phyloP scores from a whole-genome alignment of 2,797 vertebrate species.

The Peromyscus aztecus region DNA sequence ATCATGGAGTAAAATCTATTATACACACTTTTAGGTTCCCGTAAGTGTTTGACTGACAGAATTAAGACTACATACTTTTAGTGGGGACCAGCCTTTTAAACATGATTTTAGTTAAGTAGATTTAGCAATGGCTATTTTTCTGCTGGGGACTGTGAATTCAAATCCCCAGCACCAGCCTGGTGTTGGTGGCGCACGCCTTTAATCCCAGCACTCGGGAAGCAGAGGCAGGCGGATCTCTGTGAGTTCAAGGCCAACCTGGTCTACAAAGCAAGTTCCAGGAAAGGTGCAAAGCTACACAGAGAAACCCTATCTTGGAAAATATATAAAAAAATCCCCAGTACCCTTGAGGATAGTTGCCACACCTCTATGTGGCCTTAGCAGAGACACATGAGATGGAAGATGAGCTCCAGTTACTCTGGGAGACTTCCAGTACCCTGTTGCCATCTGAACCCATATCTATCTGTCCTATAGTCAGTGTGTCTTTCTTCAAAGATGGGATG shows the following conservation, averaged over 20 bases:
- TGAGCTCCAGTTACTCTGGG: neutral
- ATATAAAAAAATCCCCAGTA: neutral
- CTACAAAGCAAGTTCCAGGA: too few relatives aligned
- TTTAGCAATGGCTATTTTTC: neutral
- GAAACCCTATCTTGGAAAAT: too few relatives aligned
- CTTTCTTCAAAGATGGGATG: neutral
- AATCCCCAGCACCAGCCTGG: neutral
- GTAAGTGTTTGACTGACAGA: neutral
- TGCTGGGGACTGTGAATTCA: neutral
- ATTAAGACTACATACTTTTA: slow-evolving; percentile 7
- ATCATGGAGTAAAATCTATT: neutral
- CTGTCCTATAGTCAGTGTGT: neutral
- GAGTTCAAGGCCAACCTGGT: too few relatives aligned
- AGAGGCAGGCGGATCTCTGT: too few relatives aligned
- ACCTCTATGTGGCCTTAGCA: neutral
- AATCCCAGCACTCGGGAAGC: too few relatives aligned
- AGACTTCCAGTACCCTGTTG: neutral
- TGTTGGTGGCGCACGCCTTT: too few relatives aligned
- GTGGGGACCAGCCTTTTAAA: neutral
- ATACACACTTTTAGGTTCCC: neutral
- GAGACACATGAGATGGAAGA: neutral
- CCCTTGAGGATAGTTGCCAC: neutral
- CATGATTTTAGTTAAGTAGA: neutral
- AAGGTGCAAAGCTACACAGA: too few relatives aligned
- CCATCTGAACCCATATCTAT: neutral